Conservation (phyloP, 1,140 invertebrate species). For the Magallana ariakensis region DNA sequence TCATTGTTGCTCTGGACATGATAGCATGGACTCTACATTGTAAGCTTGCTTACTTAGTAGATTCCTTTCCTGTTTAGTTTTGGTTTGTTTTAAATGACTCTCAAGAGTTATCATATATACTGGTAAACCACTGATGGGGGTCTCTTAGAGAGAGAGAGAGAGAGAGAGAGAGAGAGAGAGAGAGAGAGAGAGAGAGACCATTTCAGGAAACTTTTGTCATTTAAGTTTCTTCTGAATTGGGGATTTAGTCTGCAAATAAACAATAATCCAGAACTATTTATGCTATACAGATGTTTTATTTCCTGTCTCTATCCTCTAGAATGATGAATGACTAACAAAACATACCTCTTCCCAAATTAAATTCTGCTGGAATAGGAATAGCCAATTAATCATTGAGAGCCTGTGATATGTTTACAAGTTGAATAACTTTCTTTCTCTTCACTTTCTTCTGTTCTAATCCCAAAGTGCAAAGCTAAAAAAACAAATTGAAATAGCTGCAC, state of each 20-base stretch:
- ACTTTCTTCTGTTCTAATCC: neutral
- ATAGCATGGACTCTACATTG: neutral
- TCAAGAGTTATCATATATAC: neutral
- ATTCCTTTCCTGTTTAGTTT: constrained; percentile 6
- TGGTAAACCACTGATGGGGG: no score
- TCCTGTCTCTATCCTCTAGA: neutral
- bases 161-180: no score
- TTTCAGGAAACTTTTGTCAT: neutral
- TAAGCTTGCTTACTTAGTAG: neutral
- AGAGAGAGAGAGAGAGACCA: no score
- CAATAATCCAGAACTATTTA: neutral
- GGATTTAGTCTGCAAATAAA: neutral
- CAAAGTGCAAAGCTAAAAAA: neutral
- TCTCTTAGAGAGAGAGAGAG: no score
- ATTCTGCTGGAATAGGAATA: neutral
- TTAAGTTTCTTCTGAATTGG: neutral
- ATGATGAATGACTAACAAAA: constrained; percentile 7
- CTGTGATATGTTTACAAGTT: neutral
- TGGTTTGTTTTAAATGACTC: neutral
- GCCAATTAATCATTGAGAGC: constrained; percentile 7
- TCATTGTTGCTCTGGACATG: constrained; percentile 11
- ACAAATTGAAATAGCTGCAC: constrained; percentile 16
- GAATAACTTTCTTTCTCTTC: neutral
- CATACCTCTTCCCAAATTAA: constrained; percentile 23
- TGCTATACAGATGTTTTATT: neutral